Evolutionary conservation across 2,113 vertebrate genomes (phyloP), one percentile per base, ranked within the genome.

Genomic region (Siphamia tubifer): DNA sequence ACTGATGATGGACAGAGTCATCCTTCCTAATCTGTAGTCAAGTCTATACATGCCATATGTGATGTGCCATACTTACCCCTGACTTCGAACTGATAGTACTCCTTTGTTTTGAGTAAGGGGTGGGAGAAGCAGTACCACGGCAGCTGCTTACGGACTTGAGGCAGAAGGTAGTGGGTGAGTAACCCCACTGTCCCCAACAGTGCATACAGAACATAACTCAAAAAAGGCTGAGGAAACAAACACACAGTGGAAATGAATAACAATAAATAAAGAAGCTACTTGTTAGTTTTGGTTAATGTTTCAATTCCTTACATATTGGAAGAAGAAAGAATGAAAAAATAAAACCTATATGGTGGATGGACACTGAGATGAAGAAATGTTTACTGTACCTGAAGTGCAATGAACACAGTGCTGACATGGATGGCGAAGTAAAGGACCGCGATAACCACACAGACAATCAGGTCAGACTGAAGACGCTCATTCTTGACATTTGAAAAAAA

Each of bases 101-200:
- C 98, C 82, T 94, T 94, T 8, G 95, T 97, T 93, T 96, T 99
- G 87, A 99, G 94, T 85, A 99, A 91, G 0, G 98, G 96, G 54
- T 97, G 96, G 28, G 98, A 98, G 92, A 98, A 98, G 84, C 96
- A 99, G 84, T 95, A 95, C 97, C 98, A 99, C 2, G 98, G 98
- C 43, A 98, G 93, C 89, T 99, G 98, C 78, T 99, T 99, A 44
- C 96, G 94, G 32, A 98, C 90, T 72, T 99, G 97, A 77, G 98
- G 98, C 89, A 99, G 90, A 81, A 98, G 91, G 51, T 99, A 98
- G 91, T 99, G 97, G 42, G 95, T 96, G 71, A 98, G 87, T 65
- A 99, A 85, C 3, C 97, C 97, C 74, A 98, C 93, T 0, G 91
- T 90, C 77, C 95, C 96, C 61, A 98, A 90, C 86, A 98, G 84